Evolutionary conservation across 1,140 invertebrate genomes (phyloP).

Genomic region (Acromyrmex echinatior): DNA sequence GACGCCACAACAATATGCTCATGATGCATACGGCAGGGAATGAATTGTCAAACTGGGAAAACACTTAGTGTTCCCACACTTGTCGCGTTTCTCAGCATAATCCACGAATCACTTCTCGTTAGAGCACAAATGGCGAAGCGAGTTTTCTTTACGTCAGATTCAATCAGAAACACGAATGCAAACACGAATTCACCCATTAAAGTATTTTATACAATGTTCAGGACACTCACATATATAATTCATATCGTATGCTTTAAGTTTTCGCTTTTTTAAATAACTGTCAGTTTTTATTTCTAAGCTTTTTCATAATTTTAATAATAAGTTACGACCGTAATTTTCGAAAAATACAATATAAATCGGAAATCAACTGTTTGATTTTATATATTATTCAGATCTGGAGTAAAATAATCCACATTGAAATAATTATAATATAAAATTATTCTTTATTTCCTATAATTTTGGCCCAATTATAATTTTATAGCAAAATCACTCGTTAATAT

Average conservation of each 20-base stretch:
- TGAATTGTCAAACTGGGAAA: constrained; percentile 17
- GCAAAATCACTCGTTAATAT: no score
- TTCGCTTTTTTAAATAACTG: background rate
- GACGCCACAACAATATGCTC: constrained; percentile 81
- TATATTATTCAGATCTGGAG: background rate
- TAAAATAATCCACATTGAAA: background rate
- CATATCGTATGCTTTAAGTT: background rate
- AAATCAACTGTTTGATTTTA: background rate
- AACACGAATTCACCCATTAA: background rate
- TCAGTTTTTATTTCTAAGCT: background rate
- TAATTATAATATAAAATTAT: background rate
- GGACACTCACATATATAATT: background rate
- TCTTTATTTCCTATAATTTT: no score
- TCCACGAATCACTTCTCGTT: background rate
- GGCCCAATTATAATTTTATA: no score
- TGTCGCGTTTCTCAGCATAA: background rate
- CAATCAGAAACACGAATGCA: background rate
- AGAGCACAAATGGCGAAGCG: background rate
- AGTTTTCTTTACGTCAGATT: background rate
- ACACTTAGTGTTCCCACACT: background rate
- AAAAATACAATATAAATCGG: background rate
- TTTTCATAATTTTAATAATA: background rate
- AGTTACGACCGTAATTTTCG: background rate
- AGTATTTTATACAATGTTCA: background rate
- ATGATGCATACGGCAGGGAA: constrained; percentile 49